These are phyloP conservation scores for Pectinophora gossypiella DNA, from an alignment of 1,140 invertebrate species.

Conservation along the genomic window DNA sequence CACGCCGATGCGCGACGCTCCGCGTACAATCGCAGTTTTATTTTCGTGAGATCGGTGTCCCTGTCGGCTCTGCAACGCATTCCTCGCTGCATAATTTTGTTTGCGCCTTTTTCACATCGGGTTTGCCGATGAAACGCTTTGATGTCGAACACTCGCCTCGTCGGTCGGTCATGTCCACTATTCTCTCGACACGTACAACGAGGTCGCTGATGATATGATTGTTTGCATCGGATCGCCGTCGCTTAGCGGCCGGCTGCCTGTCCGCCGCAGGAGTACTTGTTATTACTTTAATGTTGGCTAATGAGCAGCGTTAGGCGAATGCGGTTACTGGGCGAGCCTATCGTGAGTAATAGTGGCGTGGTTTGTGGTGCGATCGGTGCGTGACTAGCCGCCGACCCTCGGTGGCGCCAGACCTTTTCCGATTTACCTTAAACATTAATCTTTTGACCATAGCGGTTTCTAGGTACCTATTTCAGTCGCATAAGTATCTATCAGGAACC, in stretches of 20 bases:
- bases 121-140: constrained; percentile 30
- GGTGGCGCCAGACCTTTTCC: constrained; percentile 42
- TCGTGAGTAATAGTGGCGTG: constrained; percentile 38
- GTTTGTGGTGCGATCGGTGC: constrained; percentile 42
- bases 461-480: background rate
- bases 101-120: constrained; percentile 40
- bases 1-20: constrained; percentile 36
- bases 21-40: constrained; percentile 57
- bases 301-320: constrained; percentile 45
- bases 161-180: constrained; percentile 2
- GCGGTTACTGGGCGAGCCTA: constrained; percentile 42
- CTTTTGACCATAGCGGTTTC: constrained; percentile 24
- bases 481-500: background rate
- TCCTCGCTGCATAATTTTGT: constrained; percentile 46
- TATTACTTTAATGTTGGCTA: constrained; percentile 58
- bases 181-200: constrained; percentile 7
- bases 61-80: constrained; percentile 47
- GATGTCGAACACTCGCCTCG: constrained; percentile 25
- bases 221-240: background rate
- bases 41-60: constrained; percentile 55
- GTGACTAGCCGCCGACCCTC: constrained; percentile 24
- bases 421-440: constrained; percentile 59
- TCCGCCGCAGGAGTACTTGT: constrained; percentile 28
- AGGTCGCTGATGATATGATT: constrained; percentile 12
- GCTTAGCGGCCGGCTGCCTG: constrained; percentile 21